A percentile compares a stretch with the other conserved stretches of the same genome.
These are phyloP conservation scores for Melozone crissalis DNA, from an alignment of 2,113 vertebrate species.

Conservation along the genomic window DNA sequence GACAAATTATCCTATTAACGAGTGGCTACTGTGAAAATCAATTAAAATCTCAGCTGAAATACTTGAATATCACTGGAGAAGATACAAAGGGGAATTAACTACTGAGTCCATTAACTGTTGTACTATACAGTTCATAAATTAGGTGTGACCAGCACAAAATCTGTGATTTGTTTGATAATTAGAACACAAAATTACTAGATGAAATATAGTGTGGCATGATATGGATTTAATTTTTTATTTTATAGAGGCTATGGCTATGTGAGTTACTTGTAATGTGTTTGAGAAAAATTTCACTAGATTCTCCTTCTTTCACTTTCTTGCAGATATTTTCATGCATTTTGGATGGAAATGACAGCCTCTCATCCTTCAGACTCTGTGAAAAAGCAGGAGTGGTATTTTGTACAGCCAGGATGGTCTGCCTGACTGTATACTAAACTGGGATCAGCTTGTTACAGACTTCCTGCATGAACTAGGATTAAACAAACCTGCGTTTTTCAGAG, in stretches of 20 bases:
- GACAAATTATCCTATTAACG: constrained; percentile 87
- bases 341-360: neutral
- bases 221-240: constrained; percentile 58
- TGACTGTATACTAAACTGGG: neutral
- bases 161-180: constrained; percentile 72
- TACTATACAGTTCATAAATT: constrained; percentile 66
- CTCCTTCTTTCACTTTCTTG: neutral
- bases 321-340: neutral
- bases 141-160: constrained; percentile 63
- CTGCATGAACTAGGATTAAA: neutral
- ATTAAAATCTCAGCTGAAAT: constrained; percentile 76
- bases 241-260: neutral
- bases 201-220: constrained; percentile 13
- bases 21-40: constrained; percentile 80
- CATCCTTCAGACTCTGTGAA: neutral
- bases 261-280: neutral
- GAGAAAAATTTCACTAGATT: constrained; percentile 32
- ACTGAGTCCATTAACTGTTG: constrained; percentile 62
- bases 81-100: constrained; percentile 68
- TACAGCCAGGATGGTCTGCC: neutral
- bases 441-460: neutral
- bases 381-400: neutral
- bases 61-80: constrained; percentile 56
- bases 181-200: constrained; percentile 50
- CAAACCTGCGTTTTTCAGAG: neutral